Evolutionary conservation across 1,140 invertebrate genomes (phyloP).

Genomic region (Catajapyx aquilonaris): DNA sequence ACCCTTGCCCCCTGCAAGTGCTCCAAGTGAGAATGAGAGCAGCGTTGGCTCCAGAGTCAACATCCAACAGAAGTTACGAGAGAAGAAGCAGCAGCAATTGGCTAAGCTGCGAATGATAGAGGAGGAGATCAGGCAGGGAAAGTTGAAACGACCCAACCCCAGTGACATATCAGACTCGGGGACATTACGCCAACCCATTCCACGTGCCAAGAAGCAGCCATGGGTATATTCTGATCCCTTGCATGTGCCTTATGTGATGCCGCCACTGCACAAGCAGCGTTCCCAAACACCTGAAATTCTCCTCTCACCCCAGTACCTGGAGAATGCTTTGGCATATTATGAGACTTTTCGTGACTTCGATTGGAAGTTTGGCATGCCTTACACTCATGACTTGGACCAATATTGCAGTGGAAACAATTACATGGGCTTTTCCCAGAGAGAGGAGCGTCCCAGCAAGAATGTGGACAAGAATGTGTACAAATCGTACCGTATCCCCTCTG

Average conservation of each 20-base stretch:
- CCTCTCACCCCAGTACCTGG: slow-evolving; percentile 45
- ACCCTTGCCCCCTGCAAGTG: slow-evolving; percentile 32
- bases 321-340: slow-evolving; percentile 10
- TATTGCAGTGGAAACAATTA: background rate
- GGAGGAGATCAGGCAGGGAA: slow-evolving; percentile 66
- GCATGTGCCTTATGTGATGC: slow-evolving; percentile 7
- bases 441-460: slow-evolving; percentile 13
- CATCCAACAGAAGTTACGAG: slow-evolving; percentile 66
- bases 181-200: slow-evolving; percentile 21
- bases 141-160: slow-evolving; percentile 32
- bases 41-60: slow-evolving; percentile 54
- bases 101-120: slow-evolving; percentile 55
- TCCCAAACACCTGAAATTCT: slow-evolving; percentile 53
- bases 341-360: slow-evolving; percentile 9
- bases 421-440: slow-evolving; percentile 3
- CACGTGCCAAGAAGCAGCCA: slow-evolving; percentile 26
- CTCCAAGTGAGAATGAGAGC: slow-evolving; percentile 44
- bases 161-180: slow-evolving; percentile 19
- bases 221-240: slow-evolving; percentile 18
- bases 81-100: slow-evolving; percentile 71
- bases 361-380: too few species aligned
- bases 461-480: slow-evolving; percentile 22
- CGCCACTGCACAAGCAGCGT: slow-evolving; percentile 21
- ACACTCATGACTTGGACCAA: too few species aligned
- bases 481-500: slow-evolving; percentile 34